Evolutionary conservation across 2,888 invertebrate species (phyloP).

Genomic region (Athalia cordata): DNA sequence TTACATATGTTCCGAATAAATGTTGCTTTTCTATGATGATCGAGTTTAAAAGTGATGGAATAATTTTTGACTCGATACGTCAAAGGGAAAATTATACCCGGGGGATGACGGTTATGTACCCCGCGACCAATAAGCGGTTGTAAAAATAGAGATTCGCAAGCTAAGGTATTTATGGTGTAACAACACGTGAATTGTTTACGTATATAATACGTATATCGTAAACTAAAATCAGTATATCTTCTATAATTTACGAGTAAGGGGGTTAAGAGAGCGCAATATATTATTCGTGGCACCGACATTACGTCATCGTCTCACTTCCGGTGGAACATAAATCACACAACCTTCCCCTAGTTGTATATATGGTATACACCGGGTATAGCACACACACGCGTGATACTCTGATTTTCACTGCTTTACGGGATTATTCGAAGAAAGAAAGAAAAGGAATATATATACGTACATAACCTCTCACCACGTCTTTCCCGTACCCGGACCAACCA

Average conservation of each 20-base stretch:
- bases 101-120: no score
- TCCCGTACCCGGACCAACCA: no score
- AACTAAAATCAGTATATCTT: conserved; percentile 28
- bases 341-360: not conserved
- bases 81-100: no score
- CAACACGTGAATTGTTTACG: not conserved
- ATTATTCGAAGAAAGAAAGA: no score
- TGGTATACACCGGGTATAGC: not conserved
- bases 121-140: not conserved
- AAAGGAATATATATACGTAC: no score
- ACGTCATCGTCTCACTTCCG: conserved; percentile 22
- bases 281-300: conserved; percentile 14
- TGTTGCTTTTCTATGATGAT: no score
- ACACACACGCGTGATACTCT: not conserved
- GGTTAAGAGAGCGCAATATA: conserved; percentile 16
- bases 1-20: no score
- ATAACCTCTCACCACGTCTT: no score
- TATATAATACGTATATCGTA: not conserved
- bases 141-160: not conserved
- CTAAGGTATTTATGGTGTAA: no score
- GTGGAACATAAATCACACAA: conserved; percentile 23
- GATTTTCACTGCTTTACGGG: no score
- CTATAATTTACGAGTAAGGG: conserved; percentile 24
- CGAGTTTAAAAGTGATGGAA: no score
- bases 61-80: no score